Base-by-base conservation (phyloP, 2,888 invertebrate genomes). In the Aspidiotus destructor region DNA sequence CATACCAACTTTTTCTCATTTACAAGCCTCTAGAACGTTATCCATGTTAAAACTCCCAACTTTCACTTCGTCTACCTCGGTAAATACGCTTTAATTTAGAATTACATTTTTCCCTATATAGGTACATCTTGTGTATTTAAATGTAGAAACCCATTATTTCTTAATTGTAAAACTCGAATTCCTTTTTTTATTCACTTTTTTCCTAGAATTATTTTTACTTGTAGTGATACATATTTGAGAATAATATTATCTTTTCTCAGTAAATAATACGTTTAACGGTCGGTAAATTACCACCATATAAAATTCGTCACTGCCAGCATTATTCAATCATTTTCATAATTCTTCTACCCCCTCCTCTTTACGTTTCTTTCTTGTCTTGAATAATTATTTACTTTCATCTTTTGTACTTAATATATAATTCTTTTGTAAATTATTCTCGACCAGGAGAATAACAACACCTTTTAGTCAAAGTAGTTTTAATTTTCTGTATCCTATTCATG, bases 61-160 rank as follows among this genome's bases (percentile, higher is more conserved):
- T 48, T 48, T 48, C 48, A 48, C 6, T 48, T 48, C 6, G 10
- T 48, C 48, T 48, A 48, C 48, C 48, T 48, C 48, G 48, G 48
- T 48, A 48, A 48, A 48, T 48, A 48, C 48, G 48, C 48, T 48
- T 48, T 48, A 48, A n/a, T 48, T 6, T 48, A n/a, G 48, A 48
- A 48, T 48, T 28, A 28, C 1, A 28, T n/a, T 48, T 2, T 48
- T 48, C n/a, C 48, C 48, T 3, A n/a, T 48, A 28, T 28, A 28
- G 28, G 28, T 28, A 28, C 28, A 5, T 28, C 5, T 3, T 5
- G 5, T 28, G 28, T 28, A 28, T 28, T 28, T 5, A 5, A 28
- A 3, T 28, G 5, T 28, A 28, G 28, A 28, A 28, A 28, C 28
- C 28, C 5, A 28, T 48, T 48, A 48, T 6, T 48, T 48, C n/a